These are phyloP conservation scores for Percopsis transmontana DNA, from an alignment of 2,113 vertebrate genomes.

Conservation along the genomic window DNA sequence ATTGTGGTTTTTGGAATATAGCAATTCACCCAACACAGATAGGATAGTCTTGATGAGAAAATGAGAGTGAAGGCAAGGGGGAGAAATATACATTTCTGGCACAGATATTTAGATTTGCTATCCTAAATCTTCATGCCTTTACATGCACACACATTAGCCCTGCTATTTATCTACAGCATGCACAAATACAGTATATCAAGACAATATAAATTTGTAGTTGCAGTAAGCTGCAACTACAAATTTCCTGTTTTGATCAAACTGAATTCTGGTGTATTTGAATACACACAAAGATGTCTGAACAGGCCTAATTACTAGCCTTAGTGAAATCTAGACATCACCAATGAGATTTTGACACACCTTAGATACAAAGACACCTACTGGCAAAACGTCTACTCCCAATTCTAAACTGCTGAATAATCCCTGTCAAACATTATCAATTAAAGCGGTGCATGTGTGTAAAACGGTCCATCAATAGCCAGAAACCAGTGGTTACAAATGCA, in stretches of 20 bases:
- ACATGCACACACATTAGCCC: not conserved
- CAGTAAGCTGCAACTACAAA: not conserved
- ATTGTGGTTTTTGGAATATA: conserved; percentile 28
- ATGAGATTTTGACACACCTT: too few species aligned
- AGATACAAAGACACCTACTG: too few species aligned
- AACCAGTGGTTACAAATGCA: too few species aligned
- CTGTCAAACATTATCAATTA: too few species aligned
- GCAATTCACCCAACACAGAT: not conserved
- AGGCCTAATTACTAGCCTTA: not conserved
- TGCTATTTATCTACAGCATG: not conserved
- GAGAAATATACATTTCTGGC: not conserved
- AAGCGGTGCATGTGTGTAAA: too few species aligned
- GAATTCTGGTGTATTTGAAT: not conserved
- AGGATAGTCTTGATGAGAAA: too few species aligned
- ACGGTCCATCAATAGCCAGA: too few species aligned
- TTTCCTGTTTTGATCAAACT: not conserved
- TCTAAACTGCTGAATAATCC: too few species aligned
- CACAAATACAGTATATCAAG: not conserved
- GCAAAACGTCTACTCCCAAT: too few species aligned
- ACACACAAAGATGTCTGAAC: not conserved
- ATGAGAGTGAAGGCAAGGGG: too few species aligned
- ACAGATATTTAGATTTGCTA: not conserved
- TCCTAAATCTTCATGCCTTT: conserved; percentile 8
- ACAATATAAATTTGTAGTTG: not conserved
- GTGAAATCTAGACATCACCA: not conserved